A percentile compares a stretch with the other conserved stretches of the same genome.
Evolutionary conservation across 2,888 invertebrate species (phyloP).

Genomic region (Iphiclides podalirius): DNA sequence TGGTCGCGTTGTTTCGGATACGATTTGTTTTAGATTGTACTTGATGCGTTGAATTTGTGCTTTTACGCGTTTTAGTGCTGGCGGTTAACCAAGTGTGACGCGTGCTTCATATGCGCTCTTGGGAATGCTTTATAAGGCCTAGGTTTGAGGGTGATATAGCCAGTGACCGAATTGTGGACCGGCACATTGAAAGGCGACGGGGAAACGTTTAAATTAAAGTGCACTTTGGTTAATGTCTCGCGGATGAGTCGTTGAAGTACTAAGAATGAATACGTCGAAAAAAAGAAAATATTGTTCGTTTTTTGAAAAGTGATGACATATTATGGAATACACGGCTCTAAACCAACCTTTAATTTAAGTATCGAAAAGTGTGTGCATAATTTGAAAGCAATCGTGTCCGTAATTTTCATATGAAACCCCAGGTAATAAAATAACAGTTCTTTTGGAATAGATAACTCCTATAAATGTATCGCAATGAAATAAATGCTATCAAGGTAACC

Average conservation of each 20-base stretch:
- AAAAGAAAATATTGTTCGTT: too few species aligned
- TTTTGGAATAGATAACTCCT: too few species aligned
- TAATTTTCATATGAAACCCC: background rate
- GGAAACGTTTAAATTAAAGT: too few species aligned
- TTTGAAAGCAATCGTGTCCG: background rate
- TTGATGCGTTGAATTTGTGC: slow-evolving; percentile 30
- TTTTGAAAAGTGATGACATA: too few species aligned
- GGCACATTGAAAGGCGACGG: too few species aligned
- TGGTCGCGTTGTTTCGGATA: slow-evolving; percentile 28
- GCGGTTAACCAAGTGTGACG: background rate
- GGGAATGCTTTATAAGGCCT: slow-evolving; percentile 7
- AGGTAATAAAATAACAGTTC: too few species aligned
- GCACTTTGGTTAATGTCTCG: too few species aligned
- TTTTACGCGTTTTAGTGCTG: slow-evolving; percentile 6
- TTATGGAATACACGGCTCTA: too few species aligned
- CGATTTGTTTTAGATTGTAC: slow-evolving; percentile 25
- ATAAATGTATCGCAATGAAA: background rate
- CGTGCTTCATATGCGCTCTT: slow-evolving; percentile 3
- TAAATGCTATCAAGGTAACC: background rate
- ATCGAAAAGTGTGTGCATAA: background rate
- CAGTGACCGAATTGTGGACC: too few species aligned
- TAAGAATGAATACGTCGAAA: too few species aligned
- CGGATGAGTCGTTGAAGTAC: too few species aligned
- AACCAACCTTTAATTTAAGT: too few species aligned
- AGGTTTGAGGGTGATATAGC: slow-evolving; percentile 4